These are phyloP conservation scores for Eristalinus aeneus DNA, from an alignment of 2,888 invertebrate genomes.

Conservation along the genomic window DNA sequence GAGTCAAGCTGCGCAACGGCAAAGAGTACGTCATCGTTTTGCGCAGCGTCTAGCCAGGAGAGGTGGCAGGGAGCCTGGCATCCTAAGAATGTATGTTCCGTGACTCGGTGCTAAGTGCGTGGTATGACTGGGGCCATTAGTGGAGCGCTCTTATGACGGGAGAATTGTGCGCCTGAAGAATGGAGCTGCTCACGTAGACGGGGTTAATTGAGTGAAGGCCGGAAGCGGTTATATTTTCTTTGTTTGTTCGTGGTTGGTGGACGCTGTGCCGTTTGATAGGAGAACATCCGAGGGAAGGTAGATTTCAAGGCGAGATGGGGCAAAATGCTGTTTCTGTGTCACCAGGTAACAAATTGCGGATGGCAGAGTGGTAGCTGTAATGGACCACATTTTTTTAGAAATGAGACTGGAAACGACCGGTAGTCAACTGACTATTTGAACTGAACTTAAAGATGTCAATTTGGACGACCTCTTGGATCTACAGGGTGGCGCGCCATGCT, in stretches of 20 bases:
- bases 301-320: background rate
- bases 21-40: constrained; percentile 51
- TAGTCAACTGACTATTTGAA: too few species aligned
- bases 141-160: constrained; percentile 22
- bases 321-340: background rate
- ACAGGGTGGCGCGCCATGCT: too few species aligned
- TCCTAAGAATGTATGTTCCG: constrained; percentile 32
- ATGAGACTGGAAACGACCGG: too few species aligned
- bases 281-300: background rate
- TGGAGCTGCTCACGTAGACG: background rate
- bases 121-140: constrained; percentile 1
- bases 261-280: background rate
- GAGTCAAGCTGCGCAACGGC: constrained; percentile 19
- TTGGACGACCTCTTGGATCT: too few species aligned
- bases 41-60: constrained; percentile 39
- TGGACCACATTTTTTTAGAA: too few species aligned
- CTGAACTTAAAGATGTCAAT: too few species aligned
- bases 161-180: background rate
- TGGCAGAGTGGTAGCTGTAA: too few species aligned
- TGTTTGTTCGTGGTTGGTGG: background rate
- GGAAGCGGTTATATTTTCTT: background rate
- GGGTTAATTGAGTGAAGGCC: background rate
- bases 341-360: background rate
- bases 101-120: background rate
- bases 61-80: constrained; percentile 8